Base-by-base conservation (phyloP, 2,888 invertebrate species). In the Zeuzera pyrina region DNA sequence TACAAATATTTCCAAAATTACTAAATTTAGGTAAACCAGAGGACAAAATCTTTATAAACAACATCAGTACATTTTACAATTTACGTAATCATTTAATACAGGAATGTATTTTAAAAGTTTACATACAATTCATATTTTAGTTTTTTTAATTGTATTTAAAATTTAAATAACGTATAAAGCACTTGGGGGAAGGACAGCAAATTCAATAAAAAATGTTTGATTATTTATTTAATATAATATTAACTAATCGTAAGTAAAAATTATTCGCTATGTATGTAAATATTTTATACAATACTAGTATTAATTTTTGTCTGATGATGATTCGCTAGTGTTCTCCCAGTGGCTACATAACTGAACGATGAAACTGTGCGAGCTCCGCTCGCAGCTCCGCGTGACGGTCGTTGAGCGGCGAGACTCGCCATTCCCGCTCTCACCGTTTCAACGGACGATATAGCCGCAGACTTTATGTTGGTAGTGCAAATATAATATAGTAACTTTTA, bases 351-450 rank as follows among this genome's bases (percentile, higher is more conserved):
- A 67, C 55, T 64, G 57, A 68, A 67, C 69, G 57, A 60, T 59
- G 78, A 68, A 69, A 67, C 63, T 67, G 64, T 30, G 30, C 33
- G 30, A 16, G 33, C 27, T n/a, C n/a, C 31, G 34, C 26, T 27
- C 46, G 47, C 46, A 37, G 45, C 41, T 43, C 39, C 35, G 42
- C 40, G 45, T 42, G 27, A 26, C 23, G 36, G 31, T 33, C 36
- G 34, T 62, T 61, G 47, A 91, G 91, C 71, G 91, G 92, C 79
- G 89, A 92, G 57, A 93, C 93, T 41, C 40, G 34, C 27, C 34
- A 35, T 36, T 29, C 28, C 30, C 22, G 15, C 33, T 11, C 28
- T 30, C 33, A 24, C 53, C 61, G 59, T 55, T 57, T 57, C 64
- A 51, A 51, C 57, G 65, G 66, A 58, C 73, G 63, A 67, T 66